These are phyloP conservation scores for Sycophaga agraensis DNA, from an alignment of 1,140 invertebrate species.

Conservation along the genomic window DNA sequence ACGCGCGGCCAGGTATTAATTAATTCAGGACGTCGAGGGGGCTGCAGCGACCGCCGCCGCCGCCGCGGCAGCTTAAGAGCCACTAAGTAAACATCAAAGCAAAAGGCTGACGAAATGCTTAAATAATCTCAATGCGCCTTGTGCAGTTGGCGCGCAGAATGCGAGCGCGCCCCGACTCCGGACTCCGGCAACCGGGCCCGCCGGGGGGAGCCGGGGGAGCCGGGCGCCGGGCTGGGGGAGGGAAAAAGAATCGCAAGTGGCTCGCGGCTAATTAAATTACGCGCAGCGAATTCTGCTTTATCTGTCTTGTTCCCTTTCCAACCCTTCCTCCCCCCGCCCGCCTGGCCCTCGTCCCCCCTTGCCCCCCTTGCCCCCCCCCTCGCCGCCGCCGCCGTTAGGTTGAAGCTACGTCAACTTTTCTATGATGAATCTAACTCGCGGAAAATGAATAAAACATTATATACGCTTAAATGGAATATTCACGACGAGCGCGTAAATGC, in stretches of 20 bases:
- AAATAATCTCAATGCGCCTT: conserved; percentile 41
- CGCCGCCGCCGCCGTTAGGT: too few relatives aligned
- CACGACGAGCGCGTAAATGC: too few relatives aligned
- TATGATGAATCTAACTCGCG: not conserved
- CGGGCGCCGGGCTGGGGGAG: too few relatives aligned
- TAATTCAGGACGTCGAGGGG: conserved; percentile 35
- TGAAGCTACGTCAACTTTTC: not conserved
- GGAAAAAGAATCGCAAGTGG: conserved; percentile 34
- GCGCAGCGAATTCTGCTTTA: conserved; percentile 7
- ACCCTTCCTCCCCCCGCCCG: not conserved
- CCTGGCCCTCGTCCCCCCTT: too few relatives aligned
- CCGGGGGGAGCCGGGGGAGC: not conserved
- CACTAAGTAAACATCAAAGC: conserved; percentile 46
- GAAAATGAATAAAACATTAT: conserved; percentile 1
- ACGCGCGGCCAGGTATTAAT: conserved; percentile 37
- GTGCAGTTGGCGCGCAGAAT: conserved; percentile 33
- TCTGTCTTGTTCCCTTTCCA: conserved; percentile 7
- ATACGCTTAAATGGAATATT: too few relatives aligned
- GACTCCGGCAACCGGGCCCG: too few relatives aligned
- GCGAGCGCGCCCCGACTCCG: too few relatives aligned
- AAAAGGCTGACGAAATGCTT: conserved; percentile 40
- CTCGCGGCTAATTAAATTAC: conserved; percentile 34
- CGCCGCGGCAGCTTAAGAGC: conserved; percentile 34
- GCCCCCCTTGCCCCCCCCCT: too few relatives aligned
- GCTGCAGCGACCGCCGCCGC: too few relatives aligned